Percentiles rank a stretch among this genome's conserved stretches.
Evolutionary conservation across 1,140 invertebrate genomes (phyloP).

Genomic region (Hylaeus anthracinus): DNA sequence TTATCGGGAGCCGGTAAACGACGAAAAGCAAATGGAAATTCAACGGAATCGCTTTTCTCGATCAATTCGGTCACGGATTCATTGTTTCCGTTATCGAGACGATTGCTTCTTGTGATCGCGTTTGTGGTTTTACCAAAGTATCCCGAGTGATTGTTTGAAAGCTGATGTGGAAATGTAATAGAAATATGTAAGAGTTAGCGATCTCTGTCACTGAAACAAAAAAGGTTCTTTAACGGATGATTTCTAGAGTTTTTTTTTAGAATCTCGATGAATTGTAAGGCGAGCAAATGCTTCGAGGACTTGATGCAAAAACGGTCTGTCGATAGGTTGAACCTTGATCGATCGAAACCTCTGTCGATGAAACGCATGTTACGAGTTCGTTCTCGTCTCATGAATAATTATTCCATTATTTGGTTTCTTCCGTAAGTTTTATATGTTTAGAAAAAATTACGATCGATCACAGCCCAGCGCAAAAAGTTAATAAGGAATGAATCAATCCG

Average conservation of each 20-base stretch:
- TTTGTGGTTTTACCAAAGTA: no score
- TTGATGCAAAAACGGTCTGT: background rate
- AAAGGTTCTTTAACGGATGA: no score
- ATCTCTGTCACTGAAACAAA: no score
- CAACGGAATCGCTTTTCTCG: background rate
- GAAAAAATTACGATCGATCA: background rate
- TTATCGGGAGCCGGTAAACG: background rate
- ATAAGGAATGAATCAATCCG: background rate
- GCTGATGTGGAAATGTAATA: no score
- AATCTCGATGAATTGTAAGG: no score
- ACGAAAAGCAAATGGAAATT: background rate
- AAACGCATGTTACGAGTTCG: background rate
- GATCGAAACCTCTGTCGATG: background rate
- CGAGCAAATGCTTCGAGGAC: background rate
- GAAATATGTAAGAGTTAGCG: no score
- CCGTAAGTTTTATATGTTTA: background rate
- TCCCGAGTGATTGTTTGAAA: background rate
- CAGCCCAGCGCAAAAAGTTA: background rate
- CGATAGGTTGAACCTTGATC: background rate
- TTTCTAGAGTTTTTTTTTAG: no score
- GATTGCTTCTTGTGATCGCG: background rate
- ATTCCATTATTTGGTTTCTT: background rate
- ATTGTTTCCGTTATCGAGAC: conserved; percentile 29
- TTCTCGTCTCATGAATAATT: background rate
- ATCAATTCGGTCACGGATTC: background rate